phyloP scores from a whole-genome alignment of 2,888 invertebrate species.

The Hybos culiciformis region DNA sequence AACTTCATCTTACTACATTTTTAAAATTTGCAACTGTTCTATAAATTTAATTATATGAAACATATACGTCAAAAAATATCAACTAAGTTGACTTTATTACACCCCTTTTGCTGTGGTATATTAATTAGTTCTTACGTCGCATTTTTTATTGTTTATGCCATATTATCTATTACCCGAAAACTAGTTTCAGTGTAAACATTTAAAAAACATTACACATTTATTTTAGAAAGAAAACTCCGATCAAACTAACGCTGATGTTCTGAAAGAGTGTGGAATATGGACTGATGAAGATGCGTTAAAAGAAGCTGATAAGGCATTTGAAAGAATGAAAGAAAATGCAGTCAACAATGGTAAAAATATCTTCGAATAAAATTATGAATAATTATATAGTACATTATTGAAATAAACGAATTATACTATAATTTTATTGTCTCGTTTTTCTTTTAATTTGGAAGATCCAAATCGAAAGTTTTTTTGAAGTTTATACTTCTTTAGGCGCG shows the following conservation, averaged over 20 bases:
- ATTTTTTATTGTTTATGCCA: background rate
- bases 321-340: no score
- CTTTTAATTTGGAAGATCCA: no score
- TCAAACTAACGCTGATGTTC: conserved; percentile 24
- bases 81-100: background rate
- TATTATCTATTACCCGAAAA: background rate
- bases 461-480: no score
- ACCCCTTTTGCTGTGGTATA: background rate
- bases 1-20: no score
- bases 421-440: no score
- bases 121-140: background rate
- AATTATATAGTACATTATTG: no score
- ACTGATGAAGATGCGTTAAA: conserved; percentile 30
- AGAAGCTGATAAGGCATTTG: conserved; percentile 28
- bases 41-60: background rate
- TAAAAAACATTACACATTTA: conserved; percentile 14
- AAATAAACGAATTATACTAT: no score
- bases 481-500: no score
- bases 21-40: no score
- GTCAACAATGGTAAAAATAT: no score
- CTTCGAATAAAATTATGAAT: no score
- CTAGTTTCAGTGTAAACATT: no score
- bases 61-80: background rate
- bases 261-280: conserved; percentile 31
- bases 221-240: conserved; percentile 17